Conservation (phyloP, 92 coral and sea anemone species). For the Hydrozoanthus gracilis region DNA sequence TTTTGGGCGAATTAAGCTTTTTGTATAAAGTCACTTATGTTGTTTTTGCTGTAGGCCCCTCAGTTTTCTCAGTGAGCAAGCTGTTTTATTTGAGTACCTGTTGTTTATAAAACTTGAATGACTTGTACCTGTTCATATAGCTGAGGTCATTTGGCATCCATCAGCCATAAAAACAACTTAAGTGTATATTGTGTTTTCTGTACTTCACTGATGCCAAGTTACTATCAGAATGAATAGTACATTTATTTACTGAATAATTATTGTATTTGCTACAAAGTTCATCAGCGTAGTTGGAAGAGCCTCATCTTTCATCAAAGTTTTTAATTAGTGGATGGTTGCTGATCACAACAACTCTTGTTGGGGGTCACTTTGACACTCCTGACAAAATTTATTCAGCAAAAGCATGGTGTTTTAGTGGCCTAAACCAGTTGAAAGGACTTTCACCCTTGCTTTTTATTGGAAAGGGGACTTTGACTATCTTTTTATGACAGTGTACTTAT, state of each 20-base stretch:
- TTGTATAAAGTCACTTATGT: not conserved
- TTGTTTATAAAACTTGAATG: conserved; percentile 7
- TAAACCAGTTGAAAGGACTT: not conserved
- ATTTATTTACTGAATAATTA: not conserved
- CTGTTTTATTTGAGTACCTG: conserved; percentile 19
- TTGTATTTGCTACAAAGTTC: not conserved
- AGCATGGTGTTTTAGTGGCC: not conserved
- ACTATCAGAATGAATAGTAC: not conserved
- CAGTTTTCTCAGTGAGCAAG: conserved; percentile 15
- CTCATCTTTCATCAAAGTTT: not conserved
- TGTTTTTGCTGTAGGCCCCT: not conserved
- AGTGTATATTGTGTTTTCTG: conserved; percentile 39
- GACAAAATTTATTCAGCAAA: not conserved
- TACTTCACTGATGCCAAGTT: conserved; percentile 18
- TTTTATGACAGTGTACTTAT: not conserved
- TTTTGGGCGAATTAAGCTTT: not conserved
- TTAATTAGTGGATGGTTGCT: not conserved
- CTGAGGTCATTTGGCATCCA: conserved; percentile 39
- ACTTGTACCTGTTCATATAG: conserved; percentile 20
- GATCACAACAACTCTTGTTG: not conserved
- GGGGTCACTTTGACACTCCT: not conserved
- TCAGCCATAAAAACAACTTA: conserved; percentile 5
- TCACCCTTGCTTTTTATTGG: not conserved
- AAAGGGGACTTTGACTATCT: not conserved
- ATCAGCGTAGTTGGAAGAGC: not conserved